Evolutionary conservation across 1,140 invertebrate species (phyloP).

Genomic region (Diuraphis noxia): DNA sequence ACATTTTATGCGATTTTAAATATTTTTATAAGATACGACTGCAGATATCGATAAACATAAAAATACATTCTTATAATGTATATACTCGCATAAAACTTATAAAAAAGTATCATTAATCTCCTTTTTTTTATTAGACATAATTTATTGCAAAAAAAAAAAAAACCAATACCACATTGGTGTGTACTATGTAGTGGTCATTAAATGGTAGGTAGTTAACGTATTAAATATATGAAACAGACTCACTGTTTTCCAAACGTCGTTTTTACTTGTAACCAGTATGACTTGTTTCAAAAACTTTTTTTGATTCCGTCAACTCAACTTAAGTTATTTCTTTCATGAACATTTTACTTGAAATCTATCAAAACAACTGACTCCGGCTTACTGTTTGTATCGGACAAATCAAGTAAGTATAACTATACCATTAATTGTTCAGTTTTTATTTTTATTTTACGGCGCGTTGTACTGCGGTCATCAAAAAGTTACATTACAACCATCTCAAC

Average conservation of each 20-base stretch:
- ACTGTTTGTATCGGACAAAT: too few relatives aligned
- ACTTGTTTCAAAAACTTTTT: neutral
- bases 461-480: neutral
- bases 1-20: neutral
- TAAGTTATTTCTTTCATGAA: neutral
- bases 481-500: too few relatives aligned
- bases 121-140: neutral
- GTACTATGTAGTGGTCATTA: neutral
- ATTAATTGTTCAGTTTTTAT: neutral
- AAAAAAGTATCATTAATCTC: neutral
- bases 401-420: too few relatives aligned
- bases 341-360: neutral
- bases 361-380: too few relatives aligned
- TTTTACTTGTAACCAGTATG: neutral
- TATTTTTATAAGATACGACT: neutral
- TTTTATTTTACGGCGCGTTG: neutral
- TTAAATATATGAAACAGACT: neutral
- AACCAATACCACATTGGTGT: neutral
- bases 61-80: neutral
- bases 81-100: neutral
- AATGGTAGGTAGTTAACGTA: neutral
- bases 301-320: neutral
- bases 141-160: neutral
- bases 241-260: neutral
- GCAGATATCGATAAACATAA: neutral